Conservation (phyloP, 1,140 invertebrate species). For the Cotesia glomerata region DNA sequence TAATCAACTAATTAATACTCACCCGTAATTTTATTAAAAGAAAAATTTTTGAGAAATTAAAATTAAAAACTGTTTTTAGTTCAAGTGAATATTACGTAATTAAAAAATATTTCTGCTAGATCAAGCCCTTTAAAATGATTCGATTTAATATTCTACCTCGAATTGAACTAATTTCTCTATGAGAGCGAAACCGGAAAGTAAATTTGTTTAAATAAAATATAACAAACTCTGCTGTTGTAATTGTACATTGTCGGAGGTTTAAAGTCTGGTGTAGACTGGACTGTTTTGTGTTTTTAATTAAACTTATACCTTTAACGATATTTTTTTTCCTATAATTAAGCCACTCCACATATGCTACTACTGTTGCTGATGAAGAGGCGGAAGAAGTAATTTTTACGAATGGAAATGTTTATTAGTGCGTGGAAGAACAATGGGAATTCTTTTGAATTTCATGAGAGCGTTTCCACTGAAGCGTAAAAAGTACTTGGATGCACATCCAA, state of each 20-base stretch:
- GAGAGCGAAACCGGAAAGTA: too few relatives aligned
- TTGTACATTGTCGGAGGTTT: neutral
- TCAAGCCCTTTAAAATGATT: too few relatives aligned
- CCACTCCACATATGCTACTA: neutral
- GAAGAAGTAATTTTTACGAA: neutral
- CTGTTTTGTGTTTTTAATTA: neutral
- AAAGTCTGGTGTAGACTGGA: neutral
- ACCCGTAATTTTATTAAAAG: too few relatives aligned
- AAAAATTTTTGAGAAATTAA: too few relatives aligned
- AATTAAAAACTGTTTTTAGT: too few relatives aligned
- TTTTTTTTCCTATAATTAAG: neutral
- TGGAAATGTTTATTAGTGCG: constrained; percentile 1
- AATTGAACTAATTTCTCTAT: too few relatives aligned
- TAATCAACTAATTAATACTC: too few relatives aligned
- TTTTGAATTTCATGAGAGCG: neutral
- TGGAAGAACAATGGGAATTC: neutral
- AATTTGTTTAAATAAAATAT: too few relatives aligned
- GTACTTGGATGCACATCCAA: neutral
- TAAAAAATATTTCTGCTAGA: too few relatives aligned
- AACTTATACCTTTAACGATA: neutral
- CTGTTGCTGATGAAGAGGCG: neutral
- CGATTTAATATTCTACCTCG: too few relatives aligned
- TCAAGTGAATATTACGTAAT: too few relatives aligned
- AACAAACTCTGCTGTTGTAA: too few relatives aligned
- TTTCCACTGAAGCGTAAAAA: neutral